A percentile compares a stretch with the other conserved stretches of the same genome.
Evolutionary conservation across 2,113 vertebrate genomes (phyloP).

Genomic region (Epinephelus fuscoguttatus): DNA sequence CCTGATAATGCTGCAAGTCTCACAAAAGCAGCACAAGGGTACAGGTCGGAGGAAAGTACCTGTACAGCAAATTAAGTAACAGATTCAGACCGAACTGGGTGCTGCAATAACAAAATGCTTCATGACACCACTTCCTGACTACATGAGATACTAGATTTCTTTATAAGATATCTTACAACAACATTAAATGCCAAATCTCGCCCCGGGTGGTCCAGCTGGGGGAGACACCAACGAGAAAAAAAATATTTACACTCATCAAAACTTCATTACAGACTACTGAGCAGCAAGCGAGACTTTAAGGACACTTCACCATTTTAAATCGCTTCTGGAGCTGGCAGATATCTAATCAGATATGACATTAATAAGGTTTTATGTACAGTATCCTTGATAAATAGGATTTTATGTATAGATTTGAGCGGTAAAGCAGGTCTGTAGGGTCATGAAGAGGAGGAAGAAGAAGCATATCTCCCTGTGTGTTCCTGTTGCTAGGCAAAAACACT

Average conservation of each 20-base stretch:
- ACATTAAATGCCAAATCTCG: neutral
- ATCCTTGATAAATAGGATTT: neutral
- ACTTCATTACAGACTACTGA: slow-evolving; percentile 5
- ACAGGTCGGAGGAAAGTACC: slow-evolving; percentile 40
- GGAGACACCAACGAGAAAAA: neutral
- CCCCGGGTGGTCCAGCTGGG: slow-evolving; percentile 4
- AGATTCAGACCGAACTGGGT: neutral
- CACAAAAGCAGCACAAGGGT: neutral
- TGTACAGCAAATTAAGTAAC: slow-evolving; percentile 11
- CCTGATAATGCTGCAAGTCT: slow-evolving; percentile 7
- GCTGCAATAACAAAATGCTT: slow-evolving; percentile 8
- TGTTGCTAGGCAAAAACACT: slow-evolving; percentile 5
- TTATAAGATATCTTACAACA: neutral
- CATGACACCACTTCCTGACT: neutral
- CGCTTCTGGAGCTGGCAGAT: neutral
- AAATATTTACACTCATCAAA: neutral
- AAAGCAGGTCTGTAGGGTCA: neutral
- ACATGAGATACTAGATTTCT: neutral
- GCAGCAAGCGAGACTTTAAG: neutral
- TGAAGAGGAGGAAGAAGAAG: neutral
- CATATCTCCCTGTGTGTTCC: neutral
- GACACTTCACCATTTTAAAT: neutral
- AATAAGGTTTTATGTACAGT: neutral
- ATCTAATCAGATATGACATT: neutral
- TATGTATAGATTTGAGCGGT: neutral